Base-by-base conservation (phyloP, 92 coral and sea anemone genomes). In the Parazoanthus swiftii region DNA sequence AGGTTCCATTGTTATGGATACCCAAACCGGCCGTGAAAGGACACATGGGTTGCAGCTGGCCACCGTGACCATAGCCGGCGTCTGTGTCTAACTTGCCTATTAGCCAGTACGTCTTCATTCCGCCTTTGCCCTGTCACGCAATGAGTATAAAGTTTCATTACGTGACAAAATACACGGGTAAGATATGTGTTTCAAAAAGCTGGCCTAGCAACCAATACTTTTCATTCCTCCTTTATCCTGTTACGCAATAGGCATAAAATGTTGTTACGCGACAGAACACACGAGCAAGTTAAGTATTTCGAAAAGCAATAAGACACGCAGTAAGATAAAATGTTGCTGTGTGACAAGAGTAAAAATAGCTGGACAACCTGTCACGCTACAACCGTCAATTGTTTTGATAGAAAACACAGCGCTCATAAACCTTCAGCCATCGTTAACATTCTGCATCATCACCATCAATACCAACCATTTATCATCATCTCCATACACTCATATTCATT, bases 201-300 rank as follows among this genome's bases (percentile, higher is more conserved):
- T 81, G 50, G 8, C 95, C 94, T 43, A 95, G 76, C 65, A 95
- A 89, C 95, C 98, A 95, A 82, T 82, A 95, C 2, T 95, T 95
- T 91, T 93, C 98, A 95, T 95, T 42, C 95, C 98, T 14, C 98
- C 98, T 83, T 95, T 95, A 20, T 94, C 95, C 98, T 95, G 50
- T 29, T n/a, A 58, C 68, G 68, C 68, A 63, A 63, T 63, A 5
- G 2, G 25, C 68, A 0, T 63, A 16, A 63, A 63, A 3, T 63
- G 68, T 20, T 63, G 6, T 18, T 4, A 63, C 58, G 7, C 3
- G 58, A 51, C 58, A 51, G 16, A 2, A 11, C 20, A 11, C 18
- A 1, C 9, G 18, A 1, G 58, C 58, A 51, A 3, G 16, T 54
- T 54, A 54, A 13, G 4, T 15, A 13, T 11, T 2, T 1, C 18